Conservation (phyloP, 2,113 vertebrate genomes). For the Tauraco erythrolophus region DNA sequence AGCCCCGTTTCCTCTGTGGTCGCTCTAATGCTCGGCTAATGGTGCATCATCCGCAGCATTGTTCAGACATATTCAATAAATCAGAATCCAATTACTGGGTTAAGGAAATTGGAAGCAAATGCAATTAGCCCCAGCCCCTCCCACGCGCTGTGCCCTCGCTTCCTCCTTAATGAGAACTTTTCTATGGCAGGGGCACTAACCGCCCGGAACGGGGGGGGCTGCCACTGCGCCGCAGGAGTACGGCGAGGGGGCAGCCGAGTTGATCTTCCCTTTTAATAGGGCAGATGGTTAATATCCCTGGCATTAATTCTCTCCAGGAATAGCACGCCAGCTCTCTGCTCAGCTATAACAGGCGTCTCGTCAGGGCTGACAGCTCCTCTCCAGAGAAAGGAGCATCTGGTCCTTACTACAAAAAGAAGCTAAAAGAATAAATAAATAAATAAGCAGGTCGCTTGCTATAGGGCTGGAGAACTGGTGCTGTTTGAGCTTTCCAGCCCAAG, state of each 20-base stretch:
- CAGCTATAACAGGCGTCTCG: constrained; percentile 38
- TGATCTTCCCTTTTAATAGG: constrained; percentile 12
- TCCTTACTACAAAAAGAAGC: constrained; percentile 24
- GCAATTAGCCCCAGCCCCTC: constrained; percentile 74
- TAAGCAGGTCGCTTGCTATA: not conserved
- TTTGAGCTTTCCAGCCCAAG: constrained; percentile 10
- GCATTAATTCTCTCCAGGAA: constrained; percentile 56
- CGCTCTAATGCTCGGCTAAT: constrained; percentile 62
- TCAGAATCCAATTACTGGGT: constrained; percentile 77
- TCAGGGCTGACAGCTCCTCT: constrained; percentile 57
- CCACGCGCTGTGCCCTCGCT: constrained; percentile 47
- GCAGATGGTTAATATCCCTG: constrained; percentile 58
- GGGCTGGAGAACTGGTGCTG: not conserved
- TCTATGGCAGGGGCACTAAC: not conserved
- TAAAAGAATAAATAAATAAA: constrained; percentile 31
- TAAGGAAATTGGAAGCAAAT: constrained; percentile 77
- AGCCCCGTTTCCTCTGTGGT: not conserved
- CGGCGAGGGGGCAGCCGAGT: not conserved
- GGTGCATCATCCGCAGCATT: constrained; percentile 1
- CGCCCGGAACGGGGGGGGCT: not conserved
- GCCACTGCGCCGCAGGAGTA: not conserved
- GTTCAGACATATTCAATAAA: constrained; percentile 69
- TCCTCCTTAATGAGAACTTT: constrained; percentile 64
- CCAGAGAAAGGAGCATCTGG: constrained; percentile 47
- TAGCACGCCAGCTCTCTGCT: not conserved